Conservation (phyloP, 2,113 vertebrate genomes). For the Atherinomorus stipes region DNA sequence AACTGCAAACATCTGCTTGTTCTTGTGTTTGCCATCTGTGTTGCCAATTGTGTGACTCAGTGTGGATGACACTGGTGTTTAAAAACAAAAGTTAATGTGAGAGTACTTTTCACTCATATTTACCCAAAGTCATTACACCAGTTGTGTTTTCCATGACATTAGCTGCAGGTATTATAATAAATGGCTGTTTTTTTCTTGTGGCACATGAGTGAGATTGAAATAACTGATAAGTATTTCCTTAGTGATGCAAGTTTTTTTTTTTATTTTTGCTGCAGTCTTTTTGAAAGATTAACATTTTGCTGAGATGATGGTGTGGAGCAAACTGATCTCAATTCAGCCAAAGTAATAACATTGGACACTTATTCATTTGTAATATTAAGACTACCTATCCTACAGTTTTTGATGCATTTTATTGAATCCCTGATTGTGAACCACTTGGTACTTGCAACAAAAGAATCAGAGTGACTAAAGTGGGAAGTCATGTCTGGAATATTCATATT, state of each 20-base stretch:
- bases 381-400: background rate
- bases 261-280: no score
- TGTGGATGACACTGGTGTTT: slow-evolving; percentile 2
- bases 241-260: background rate
- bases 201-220: no score
- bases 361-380: background rate
- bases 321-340: background rate
- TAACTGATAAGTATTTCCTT: no score
- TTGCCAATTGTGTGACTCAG: slow-evolving; percentile 14
- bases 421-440: background rate
- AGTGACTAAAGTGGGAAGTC: background rate
- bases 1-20: slow-evolving; percentile 34
- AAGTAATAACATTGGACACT: background rate
- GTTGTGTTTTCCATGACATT: slow-evolving; percentile 13
- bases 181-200: background rate
- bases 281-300: background rate
- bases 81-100: slow-evolving; percentile 1
- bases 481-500: background rate
- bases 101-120: background rate
- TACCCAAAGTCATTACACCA: background rate
- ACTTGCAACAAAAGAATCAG: background rate
- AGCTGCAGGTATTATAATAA: slow-evolving; percentile 7
- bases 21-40: slow-evolving; percentile 36
- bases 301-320: background rate
- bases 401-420: background rate